Conservation (phyloP, 2,888 invertebrate genomes). For the Antheraea assamensis region DNA sequence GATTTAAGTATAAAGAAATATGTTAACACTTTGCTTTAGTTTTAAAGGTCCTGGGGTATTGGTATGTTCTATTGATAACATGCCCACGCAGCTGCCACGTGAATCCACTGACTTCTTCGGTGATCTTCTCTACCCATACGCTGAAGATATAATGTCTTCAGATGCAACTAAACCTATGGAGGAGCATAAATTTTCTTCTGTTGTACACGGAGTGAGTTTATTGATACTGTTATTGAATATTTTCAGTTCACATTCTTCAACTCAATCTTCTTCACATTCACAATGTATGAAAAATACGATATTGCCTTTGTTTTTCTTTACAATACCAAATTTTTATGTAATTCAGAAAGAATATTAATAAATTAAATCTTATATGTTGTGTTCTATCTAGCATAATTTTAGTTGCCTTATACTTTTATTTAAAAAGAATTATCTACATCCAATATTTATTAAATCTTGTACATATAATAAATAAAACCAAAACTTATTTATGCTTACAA, state of each 20-base stretch:
- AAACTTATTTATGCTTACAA: background rate
- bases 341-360: background rate
- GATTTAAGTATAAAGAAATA: background rate
- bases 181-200: constrained; percentile 88
- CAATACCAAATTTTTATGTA: background rate
- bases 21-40: constrained; percentile 65
- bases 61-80: constrained; percentile 99
- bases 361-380: background rate
- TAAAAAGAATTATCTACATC: no score
- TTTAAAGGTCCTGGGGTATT: constrained; percentile 98
- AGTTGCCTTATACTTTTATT: no score
- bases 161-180: constrained; percentile 91
- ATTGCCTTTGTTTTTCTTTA: background rate
- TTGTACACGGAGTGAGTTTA: constrained; percentile 84
- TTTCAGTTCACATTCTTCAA: background rate
- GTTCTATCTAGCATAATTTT: no score
- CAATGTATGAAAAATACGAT: no score
- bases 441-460: no score
- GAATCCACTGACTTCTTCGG: constrained; percentile 99
- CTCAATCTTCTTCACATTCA: background rate
- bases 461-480: no score
- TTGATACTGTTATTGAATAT: background rate
- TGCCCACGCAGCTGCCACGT: constrained; percentile 99
- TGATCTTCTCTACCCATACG: constrained; percentile 93
- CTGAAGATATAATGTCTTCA: constrained; percentile 92